These are phyloP conservation scores for Andrena bicolor DNA, from an alignment of 2,888 invertebrate genomes.

Conservation along the genomic window DNA sequence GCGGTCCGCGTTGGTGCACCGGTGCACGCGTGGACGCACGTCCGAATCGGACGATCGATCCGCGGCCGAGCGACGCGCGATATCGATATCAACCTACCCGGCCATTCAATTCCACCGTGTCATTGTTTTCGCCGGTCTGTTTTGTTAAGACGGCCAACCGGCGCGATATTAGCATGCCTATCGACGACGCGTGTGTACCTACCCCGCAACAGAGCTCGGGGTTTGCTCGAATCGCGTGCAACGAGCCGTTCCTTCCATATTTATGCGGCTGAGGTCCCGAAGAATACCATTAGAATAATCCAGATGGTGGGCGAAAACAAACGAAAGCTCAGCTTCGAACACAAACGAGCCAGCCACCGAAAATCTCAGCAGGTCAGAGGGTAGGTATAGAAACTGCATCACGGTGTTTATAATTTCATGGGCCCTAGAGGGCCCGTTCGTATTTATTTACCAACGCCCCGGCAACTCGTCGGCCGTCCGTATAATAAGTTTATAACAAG, in stretches of 20 bases:
- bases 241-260: too few species aligned
- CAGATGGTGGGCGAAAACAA: too few species aligned
- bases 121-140: conserved; percentile 40
- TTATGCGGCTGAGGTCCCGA: too few species aligned
- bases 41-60: conserved; percentile 48
- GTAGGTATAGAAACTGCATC: background rate
- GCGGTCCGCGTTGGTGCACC: conserved; percentile 40
- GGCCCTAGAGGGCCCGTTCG: conserved; percentile 61
- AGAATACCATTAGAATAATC: too few species aligned
- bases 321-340: too few species aligned
- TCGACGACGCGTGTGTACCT: background rate
- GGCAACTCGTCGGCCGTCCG: conserved; percentile 73
- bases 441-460: conserved; percentile 77
- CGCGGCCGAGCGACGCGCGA: conserved; percentile 14
- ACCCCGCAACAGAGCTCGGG: background rate
- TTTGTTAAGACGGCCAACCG: conserved; percentile 19
- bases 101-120: conserved; percentile 36
- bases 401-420: conserved; percentile 58
- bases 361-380: too few species aligned
- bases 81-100: conserved; percentile 43
- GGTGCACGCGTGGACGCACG: conserved; percentile 40
- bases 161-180: background rate
- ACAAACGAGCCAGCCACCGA: too few species aligned
- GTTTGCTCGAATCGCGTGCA: too few species aligned
- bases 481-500: conserved; percentile 78